Base-by-base conservation (phyloP, 2,797 vertebrate species). In the Trematomus bernacchii region DNA sequence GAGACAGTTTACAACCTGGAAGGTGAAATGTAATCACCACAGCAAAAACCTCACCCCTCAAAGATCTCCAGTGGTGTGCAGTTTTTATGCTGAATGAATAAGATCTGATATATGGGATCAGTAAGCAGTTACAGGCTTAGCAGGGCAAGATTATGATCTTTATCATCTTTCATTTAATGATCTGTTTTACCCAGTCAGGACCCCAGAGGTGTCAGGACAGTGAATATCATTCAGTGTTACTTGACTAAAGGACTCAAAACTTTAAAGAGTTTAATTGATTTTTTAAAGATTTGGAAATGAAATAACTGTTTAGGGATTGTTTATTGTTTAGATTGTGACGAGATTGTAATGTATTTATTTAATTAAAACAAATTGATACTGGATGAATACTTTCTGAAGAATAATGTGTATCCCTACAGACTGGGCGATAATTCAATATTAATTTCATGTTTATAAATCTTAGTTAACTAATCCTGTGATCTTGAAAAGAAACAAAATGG, bases 1-100 rank as follows among this genome's bases (percentile, higher is more conserved):
- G 59, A 61, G 18, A 54, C 27, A 13, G 51, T 54, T 33, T 18
- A 67, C 47, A 71, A 75, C 14, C 15, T 40, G 3, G 60, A 51
- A 60, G 44, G 52, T 23, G 18, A 50, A 52, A 23, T 37, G 4
- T 2, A 44, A 66, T 68, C 13, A 33, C 30, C 14, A 52, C 23
- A 63, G 10, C 43, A 57, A 21, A 43, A 16, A 12, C 7, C 9
- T 51, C 51, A 6, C 30, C 33, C 51, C 43, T 54, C 48, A 52
- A 67, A 61, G 52, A 68, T 16, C 27, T 12, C 16, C 52, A 63
- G 54, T 11, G 10, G n/a, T 23, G 44, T 51, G 50, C 15, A 12
- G 21, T 52, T 65, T 13, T 14, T 2, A 55, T 16, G 19, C n/a
- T 10, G 46, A 64, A 69, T 65, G 6, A 69, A 71, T 18, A 52